Percentiles rank a stretch among this genome's conserved stretches.
Conservation (phyloP, 2,113 vertebrate species). For the Maccullochella peelii region DNA sequence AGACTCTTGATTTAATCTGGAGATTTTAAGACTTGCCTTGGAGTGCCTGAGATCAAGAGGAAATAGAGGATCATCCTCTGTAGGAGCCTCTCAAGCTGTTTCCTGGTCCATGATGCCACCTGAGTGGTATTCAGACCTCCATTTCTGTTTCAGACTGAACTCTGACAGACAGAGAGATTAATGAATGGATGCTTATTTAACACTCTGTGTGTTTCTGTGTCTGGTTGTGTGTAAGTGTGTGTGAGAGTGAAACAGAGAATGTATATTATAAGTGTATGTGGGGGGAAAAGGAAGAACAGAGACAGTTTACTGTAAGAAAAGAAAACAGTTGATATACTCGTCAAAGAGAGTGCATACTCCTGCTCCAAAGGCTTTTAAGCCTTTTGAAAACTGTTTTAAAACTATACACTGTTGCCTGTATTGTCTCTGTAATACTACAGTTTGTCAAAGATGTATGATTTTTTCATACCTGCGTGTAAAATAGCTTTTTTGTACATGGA, state of each 20-base stretch:
- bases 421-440: slow-evolving; percentile 76
- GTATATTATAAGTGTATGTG: slow-evolving; percentile 57
- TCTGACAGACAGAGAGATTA: slow-evolving; percentile 32
- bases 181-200: slow-evolving; percentile 73
- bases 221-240: slow-evolving; percentile 37
- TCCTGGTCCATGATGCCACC: slow-evolving; percentile 32
- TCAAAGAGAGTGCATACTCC: slow-evolving; percentile 45
- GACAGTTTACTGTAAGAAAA: slow-evolving; percentile 44
- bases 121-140: slow-evolving; percentile 42
- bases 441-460: slow-evolving; percentile 82
- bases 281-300: slow-evolving; percentile 11
- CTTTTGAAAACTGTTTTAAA: slow-evolving; percentile 51
- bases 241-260: slow-evolving; percentile 48
- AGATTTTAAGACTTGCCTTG: slow-evolving; percentile 54
- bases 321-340: slow-evolving; percentile 31
- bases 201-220: slow-evolving; percentile 58
- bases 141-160: slow-evolving; percentile 41
- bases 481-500: slow-evolving; percentile 82
- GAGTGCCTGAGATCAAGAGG: slow-evolving; percentile 65
- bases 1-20: slow-evolving; percentile 34
- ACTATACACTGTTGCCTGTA: slow-evolving; percentile 74
- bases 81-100: slow-evolving; percentile 26
- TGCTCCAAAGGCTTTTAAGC: slow-evolving; percentile 46
- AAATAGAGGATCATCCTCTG: slow-evolving; percentile 21
- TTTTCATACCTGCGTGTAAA: slow-evolving; percentile 82